Evolutionary conservation across 2,888 invertebrate species (phyloP).

Genomic region (Drosophila nr. perissopoda): DNA sequence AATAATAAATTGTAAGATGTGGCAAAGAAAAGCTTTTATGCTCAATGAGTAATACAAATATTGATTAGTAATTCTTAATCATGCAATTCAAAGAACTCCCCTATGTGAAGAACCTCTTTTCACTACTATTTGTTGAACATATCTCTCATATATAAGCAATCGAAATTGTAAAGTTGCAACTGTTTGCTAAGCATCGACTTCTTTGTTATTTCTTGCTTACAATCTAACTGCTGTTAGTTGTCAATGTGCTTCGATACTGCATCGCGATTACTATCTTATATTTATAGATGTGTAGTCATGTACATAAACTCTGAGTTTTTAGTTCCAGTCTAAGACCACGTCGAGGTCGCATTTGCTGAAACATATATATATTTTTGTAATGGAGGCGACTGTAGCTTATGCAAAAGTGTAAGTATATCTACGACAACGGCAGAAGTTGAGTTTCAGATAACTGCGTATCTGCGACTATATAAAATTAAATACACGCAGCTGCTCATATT

Average conservation of each 20-base stretch:
- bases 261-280: constrained; percentile 1
- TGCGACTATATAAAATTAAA: constrained; percentile 39
- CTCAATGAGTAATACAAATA: not conserved
- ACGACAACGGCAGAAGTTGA: constrained; percentile 22
- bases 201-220: constrained; percentile 14
- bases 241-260: constrained; percentile 1
- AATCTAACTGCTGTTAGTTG: constrained; percentile 20
- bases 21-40: not conserved
- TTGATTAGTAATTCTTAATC: not conserved
- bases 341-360: constrained; percentile 52
- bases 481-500: constrained; percentile 46
- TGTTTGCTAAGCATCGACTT: constrained; percentile 17
- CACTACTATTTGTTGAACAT: constrained; percentile 16
- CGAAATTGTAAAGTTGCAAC: constrained; percentile 11
- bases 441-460: constrained; percentile 18
- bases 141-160: constrained; percentile 4
- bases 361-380: constrained; percentile 23
- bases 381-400: constrained; percentile 30
- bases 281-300: not conserved
- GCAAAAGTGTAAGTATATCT: constrained; percentile 18
- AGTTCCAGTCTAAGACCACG: constrained; percentile 27
- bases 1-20: not conserved
- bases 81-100: constrained; percentile 17
- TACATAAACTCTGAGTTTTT: constrained; percentile 3
- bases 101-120: constrained; percentile 2